A percentile compares a stretch with the other conserved stretches of the same genome.
Evolutionary conservation across 1,140 invertebrate genomes (phyloP).

Genomic region (Bilobella aurantiaca): DNA sequence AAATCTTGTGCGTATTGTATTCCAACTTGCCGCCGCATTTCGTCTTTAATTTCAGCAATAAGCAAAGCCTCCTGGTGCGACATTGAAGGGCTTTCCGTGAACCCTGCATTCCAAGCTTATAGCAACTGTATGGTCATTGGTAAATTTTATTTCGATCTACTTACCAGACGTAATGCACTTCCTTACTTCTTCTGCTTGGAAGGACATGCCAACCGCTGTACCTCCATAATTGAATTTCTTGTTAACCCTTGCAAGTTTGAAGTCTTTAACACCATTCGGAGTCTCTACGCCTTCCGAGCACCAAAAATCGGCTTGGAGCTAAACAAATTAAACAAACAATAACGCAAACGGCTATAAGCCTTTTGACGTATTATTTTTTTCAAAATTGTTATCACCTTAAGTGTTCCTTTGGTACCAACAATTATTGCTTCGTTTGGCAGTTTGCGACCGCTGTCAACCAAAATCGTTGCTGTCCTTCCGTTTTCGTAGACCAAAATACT

Average conservation of each 20-base stretch:
- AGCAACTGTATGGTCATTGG: neutral
- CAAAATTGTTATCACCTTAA: neutral
- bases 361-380: too few relatives aligned
- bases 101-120: neutral
- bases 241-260: constrained; percentile 32
- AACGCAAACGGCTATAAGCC: too few relatives aligned
- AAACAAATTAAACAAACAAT: neutral
- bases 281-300: neutral
- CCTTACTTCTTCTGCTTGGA: neutral
- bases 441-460: neutral
- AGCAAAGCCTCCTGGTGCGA: neutral
- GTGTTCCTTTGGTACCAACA: neutral
- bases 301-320: constrained; percentile 31
- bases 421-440: neutral
- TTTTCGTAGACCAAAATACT: neutral
- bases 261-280: neutral
- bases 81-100: neutral
- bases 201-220: neutral
- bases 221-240: constrained; percentile 35
- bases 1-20: neutral
- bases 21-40: neutral
- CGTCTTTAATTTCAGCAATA: neutral
- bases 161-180: constrained; percentile 40
- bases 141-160: neutral
- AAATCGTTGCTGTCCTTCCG: neutral